phyloP scores from a whole-genome alignment of 2,888 invertebrate species.

The Conchocele bisecta region DNA sequence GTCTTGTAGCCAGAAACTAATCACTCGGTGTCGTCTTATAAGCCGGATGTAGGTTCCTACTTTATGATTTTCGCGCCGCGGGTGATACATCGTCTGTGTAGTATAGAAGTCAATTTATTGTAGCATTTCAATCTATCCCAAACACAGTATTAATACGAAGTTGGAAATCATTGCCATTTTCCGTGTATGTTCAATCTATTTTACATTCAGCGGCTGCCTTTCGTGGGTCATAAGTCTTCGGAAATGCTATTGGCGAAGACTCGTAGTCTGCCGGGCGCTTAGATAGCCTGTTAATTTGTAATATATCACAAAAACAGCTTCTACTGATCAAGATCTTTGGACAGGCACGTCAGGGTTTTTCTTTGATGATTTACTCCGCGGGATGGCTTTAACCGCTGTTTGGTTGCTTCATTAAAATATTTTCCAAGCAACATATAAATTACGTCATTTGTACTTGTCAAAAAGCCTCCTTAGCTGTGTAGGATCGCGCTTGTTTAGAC shows the following conservation, averaged over 20 bases:
- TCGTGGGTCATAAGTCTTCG: slow-evolving; percentile 54
- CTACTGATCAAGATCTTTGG: slow-evolving; percentile 57
- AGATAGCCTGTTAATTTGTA: slow-evolving; percentile 63
- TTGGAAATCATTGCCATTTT: slow-evolving; percentile 61
- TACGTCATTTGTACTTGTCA: slow-evolving; percentile 65
- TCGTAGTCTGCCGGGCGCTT: slow-evolving; percentile 56
- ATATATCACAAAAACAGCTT: slow-evolving; percentile 60
- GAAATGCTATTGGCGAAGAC: slow-evolving; percentile 58
- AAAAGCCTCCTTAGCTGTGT: slow-evolving; percentile 42
- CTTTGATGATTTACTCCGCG: slow-evolving; percentile 52
- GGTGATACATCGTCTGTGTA: slow-evolving; percentile 49
- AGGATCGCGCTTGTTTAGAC: slow-evolving; percentile 46
- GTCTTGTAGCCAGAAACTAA: too few species aligned
- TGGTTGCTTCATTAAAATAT: slow-evolving; percentile 62
- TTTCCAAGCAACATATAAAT: slow-evolving; percentile 61
- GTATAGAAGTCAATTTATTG: slow-evolving; percentile 50
- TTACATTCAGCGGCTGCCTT: slow-evolving; percentile 58
- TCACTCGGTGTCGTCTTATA: too few species aligned
- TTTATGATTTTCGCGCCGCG: neutral
- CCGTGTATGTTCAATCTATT: slow-evolving; percentile 62
- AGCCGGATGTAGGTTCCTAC: too few species aligned
- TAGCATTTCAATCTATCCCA: slow-evolving; percentile 58
- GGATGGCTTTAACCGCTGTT: slow-evolving; percentile 51
- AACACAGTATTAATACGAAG: slow-evolving; percentile 57
- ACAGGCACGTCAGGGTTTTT: slow-evolving; percentile 61